A percentile compares a stretch with the other conserved stretches of the same genome.
phyloP scores from a whole-genome alignment of 2,797 vertebrate species.

The Cetoscarus ocellatus region DNA sequence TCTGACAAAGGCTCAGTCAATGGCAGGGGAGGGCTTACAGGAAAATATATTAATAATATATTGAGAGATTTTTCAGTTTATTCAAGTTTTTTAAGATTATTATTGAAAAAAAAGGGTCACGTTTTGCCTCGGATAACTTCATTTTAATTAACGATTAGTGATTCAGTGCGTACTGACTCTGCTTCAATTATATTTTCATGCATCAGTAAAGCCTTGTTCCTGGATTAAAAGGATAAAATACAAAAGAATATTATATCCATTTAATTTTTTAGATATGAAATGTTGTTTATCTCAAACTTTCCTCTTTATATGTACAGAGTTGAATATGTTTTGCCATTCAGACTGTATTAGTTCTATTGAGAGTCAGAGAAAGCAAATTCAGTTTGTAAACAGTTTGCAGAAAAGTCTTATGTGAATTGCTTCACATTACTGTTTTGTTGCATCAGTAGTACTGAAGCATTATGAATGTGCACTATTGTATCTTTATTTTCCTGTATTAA shows the following conservation, averaged over 20 bases:
- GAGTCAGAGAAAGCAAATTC: background rate
- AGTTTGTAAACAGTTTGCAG: background rate
- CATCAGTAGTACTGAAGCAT: background rate
- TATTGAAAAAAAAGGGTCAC: no score
- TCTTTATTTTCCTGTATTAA: no score
- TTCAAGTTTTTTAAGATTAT: no score
- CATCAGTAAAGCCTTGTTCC: background rate
- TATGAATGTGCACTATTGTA: background rate
- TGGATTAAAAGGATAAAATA: background rate
- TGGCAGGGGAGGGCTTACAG: background rate
- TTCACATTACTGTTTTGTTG: no score
- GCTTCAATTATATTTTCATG: background rate
- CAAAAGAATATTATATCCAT: background rate
- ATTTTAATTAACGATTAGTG: constrained; percentile 1
- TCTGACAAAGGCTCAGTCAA: background rate
- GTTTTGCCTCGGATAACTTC: background rate
- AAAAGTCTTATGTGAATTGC: no score
- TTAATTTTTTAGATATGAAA: background rate
- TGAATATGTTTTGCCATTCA: constrained; percentile 2
- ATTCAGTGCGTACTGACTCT: background rate
- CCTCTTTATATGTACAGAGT: background rate
- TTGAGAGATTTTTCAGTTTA: no score
- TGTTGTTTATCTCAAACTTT: background rate
- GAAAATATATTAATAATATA: no score
- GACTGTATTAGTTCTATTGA: background rate